Evolutionary conservation across 92 coral and sea anemone genomes (phyloP), one percentile per base, ranked within the genome.

Genomic region (Zoanthus solanderi): DNA sequence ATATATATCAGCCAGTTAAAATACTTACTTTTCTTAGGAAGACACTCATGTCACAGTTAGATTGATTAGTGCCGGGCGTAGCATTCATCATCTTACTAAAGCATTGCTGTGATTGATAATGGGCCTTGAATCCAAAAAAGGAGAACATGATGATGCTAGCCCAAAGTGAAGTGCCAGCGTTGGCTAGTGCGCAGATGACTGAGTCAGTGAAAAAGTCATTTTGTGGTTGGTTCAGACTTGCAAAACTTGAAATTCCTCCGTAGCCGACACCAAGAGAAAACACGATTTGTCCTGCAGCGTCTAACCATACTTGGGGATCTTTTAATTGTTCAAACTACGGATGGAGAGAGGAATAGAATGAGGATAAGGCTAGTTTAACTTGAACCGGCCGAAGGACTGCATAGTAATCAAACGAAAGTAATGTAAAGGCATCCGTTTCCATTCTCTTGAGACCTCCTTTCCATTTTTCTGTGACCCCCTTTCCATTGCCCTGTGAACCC

Each of bases 71-170:
- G 6, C 56, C 12, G 12, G 56, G 56, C 1, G 73, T 44, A 2
- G 75, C 56, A 11, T 84, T 45, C 17, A 50, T 53, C 46, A 54
- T 53, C 37, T 79, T 63, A 65, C 34, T 54, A 42, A 88, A 65
- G 67, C 99, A 97, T 81, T 88, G 68, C 42, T 52, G 50, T 34
- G 90, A 79, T 66, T 92, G 85, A 67, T 88, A 92, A 45, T 91
- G 75, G 32, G 93, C 94, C 32, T 91, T 92, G 90, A 91, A 97
- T 4, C 99, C 99, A 90, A 97, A 93, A 83, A 97, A 89, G 23
- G 98, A 95, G 78, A 95, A 97, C 95, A 97, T 96, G 32, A 97
- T 94, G 45, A 97, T 96, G 52, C 99, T 95, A 16, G 99, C 98
- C 95, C 96, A 95, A 44, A 97, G 47, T 17, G 99, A 97, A 7